phyloP scores from a whole-genome alignment of 2,888 invertebrate genomes.

The Doris montereyensis region DNA sequence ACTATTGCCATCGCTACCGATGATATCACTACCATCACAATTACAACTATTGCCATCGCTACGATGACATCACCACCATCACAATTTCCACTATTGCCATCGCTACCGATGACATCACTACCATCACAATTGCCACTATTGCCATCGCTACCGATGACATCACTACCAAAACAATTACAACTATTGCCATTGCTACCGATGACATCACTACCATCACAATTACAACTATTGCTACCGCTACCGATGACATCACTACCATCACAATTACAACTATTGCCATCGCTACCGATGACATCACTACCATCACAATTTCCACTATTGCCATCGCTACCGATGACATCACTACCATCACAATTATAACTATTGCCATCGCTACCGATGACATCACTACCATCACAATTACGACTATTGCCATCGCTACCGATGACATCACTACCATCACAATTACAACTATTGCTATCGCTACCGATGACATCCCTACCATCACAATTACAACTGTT shows the following conservation, averaged over 20 bases:
- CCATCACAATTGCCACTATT: too few relatives aligned
- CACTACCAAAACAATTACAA: too few relatives aligned
- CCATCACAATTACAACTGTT: slow-evolving; percentile 7
- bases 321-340: not conserved
- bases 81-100: too few relatives aligned
- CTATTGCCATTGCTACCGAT: too few relatives aligned
- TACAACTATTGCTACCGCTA: too few relatives aligned
- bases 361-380: slow-evolving; percentile 26
- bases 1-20: too few relatives aligned
- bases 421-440: slow-evolving; percentile 32
- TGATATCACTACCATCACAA: too few relatives aligned
- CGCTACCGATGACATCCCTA: not conserved
- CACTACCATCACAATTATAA: slow-evolving; percentile 3
- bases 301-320: not conserved
- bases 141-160: too few relatives aligned
- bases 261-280: not conserved
- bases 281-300: not conserved
- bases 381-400: slow-evolving; percentile 21
- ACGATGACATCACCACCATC: not conserved
- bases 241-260: not conserved
- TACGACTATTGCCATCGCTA: slow-evolving; percentile 32
- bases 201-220: too few relatives aligned
- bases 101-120: too few relatives aligned
- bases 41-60: too few relatives aligned
- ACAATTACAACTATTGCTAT: slow-evolving; percentile 29